Evolutionary conservation across 92 coral and sea anemone species (phyloP).

Genomic region (Actinernus sp.): DNA sequence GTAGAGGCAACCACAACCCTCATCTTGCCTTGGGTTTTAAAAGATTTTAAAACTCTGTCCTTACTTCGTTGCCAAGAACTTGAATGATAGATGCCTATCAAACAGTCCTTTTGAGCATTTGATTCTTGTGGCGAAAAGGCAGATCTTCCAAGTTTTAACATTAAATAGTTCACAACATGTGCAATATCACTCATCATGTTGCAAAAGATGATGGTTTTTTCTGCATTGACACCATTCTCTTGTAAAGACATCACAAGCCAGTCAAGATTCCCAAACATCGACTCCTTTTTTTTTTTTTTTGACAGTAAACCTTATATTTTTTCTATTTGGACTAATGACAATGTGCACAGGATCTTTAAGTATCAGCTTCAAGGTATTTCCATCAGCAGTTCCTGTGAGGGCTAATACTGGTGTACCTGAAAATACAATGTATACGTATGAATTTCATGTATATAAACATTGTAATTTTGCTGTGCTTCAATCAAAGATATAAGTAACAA

Average conservation of each 20-base stretch:
- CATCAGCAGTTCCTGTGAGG: conserved; percentile 6
- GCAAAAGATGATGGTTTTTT: conserved; percentile 35
- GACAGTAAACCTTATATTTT: conserved; percentile 18
- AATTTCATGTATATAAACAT: too few species aligned
- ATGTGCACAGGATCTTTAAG: neutral
- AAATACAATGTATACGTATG: too few species aligned
- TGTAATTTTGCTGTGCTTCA: too few species aligned
- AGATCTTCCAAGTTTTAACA: conserved; percentile 27
- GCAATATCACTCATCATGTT: conserved; percentile 48
- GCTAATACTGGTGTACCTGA: conserved; percentile 2
- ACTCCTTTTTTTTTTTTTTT: neutral
- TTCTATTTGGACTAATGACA: conserved; percentile 17
- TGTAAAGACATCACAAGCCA: neutral
- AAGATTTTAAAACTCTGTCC: conserved; percentile 4
- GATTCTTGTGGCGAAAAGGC: conserved; percentile 22
- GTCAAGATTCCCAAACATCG: neutral
- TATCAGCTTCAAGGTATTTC: neutral
- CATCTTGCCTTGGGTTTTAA: conserved; percentile 27
- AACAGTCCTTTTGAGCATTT: conserved; percentile 3
- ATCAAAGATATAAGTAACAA: too few species aligned
- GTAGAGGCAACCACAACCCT: too few species aligned
- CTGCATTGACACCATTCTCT: neutral
- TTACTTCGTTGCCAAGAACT: conserved; percentile 8
- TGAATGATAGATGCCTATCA: conserved; percentile 48
- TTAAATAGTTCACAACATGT: conserved; percentile 21